Evolutionary conservation across 2,888 invertebrate genomes (phyloP).

Genomic region (Agrotis puta): DNA sequence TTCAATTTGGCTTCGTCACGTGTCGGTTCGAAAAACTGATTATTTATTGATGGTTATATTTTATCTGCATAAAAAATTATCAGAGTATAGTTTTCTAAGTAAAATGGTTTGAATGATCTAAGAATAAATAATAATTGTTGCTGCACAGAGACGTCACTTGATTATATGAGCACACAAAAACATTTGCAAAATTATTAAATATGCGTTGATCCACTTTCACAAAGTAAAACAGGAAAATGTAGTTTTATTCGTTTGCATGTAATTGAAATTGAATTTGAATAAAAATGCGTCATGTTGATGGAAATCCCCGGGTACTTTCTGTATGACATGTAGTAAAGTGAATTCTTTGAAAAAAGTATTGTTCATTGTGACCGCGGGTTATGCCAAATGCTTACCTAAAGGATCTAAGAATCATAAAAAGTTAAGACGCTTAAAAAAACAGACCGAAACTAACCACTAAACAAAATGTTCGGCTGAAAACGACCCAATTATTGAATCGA

Average conservation of each 20-base stretch:
- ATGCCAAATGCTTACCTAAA: neutral
- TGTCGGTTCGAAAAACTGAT: too few relatives aligned
- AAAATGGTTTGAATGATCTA: too few relatives aligned
- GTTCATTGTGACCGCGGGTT: conserved; percentile 36
- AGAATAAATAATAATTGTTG: too few relatives aligned
- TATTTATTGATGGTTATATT: too few relatives aligned
- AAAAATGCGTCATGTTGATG: conserved; percentile 59
- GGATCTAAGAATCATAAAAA: neutral
- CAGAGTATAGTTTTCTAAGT: too few relatives aligned
- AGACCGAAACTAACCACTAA: neutral
- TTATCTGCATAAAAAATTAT: too few relatives aligned
- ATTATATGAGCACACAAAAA: conserved; percentile 10
- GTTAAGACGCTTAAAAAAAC: neutral
- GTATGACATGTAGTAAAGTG: conserved; percentile 29
- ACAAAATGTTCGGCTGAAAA: neutral
- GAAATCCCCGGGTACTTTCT: conserved; percentile 55
- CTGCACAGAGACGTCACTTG: neutral
- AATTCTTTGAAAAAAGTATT: conserved; percentile 52
- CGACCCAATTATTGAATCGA: neutral
- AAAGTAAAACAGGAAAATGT: conserved; percentile 33
- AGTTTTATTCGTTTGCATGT: conserved; percentile 19
- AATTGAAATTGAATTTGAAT: conserved; percentile 46
- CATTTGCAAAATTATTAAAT: conserved; percentile 12
- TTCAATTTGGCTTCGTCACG: neutral
- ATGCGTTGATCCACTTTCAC: conserved; percentile 18